Percentiles rank a stretch among this genome's conserved stretches.
These are phyloP conservation scores for Metellina segmentata DNA, from an alignment of 2,888 invertebrate genomes.

Conservation along the genomic window DNA sequence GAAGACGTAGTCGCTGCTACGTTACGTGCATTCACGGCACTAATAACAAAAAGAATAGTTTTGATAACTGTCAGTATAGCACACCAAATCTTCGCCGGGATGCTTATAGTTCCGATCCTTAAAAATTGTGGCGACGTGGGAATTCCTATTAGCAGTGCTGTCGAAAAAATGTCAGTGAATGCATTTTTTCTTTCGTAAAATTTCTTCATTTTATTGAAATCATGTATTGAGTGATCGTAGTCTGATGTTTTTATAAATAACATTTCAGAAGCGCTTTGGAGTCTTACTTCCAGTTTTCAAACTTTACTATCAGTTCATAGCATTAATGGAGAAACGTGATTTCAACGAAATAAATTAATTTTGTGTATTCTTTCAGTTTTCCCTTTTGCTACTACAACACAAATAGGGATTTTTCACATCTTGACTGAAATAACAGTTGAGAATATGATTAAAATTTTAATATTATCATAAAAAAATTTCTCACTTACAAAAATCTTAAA, in stretches of 20 bases:
- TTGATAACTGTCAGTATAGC: background rate
- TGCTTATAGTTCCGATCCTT: background rate
- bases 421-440: too few species aligned
- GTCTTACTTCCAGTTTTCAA: background rate
- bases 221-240: background rate
- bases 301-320: too few species aligned
- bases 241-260: background rate
- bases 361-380: too few species aligned
- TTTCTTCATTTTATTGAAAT: background rate
- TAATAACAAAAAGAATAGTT: constrained; percentile 8
- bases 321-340: too few species aligned
- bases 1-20: constrained; percentile 9
- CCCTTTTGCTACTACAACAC: too few species aligned
- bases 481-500: too few species aligned
- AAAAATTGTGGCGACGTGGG: constrained; percentile 21
- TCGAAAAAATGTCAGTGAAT: constrained; percentile 25
- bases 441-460: too few species aligned
- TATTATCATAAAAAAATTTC: too few species aligned
- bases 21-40: background rate
- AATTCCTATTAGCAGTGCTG: constrained; percentile 28
- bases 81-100: constrained; percentile 49
- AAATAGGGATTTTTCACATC: too few species aligned
- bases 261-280: background rate
- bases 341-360: too few species aligned
- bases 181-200: constrained; percentile 7